A percentile compares a stretch with the other conserved stretches of the same genome.
Conservation (phyloP, 37 sponge, comb jelly and placozoan species). For the Chondrilla cf. caribensis region DNA sequence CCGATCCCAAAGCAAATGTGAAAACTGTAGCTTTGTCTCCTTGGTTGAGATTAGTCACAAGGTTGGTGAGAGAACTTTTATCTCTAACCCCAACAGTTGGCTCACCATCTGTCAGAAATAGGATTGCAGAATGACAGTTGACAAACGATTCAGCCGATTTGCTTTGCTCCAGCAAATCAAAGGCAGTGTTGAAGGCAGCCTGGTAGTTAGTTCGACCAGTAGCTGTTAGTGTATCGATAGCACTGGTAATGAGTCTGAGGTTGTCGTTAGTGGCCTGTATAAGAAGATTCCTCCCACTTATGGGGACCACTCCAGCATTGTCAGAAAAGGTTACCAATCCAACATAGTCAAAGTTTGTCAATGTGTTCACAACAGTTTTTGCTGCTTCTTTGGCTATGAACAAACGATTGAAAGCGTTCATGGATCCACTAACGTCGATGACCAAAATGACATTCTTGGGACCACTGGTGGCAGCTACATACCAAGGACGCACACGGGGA, state of each 20-base stretch:
- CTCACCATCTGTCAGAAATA: constrained; percentile 13
- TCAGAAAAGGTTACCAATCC: background rate
- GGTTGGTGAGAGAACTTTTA: background rate
- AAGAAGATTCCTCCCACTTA: background rate
- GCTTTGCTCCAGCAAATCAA: background rate
- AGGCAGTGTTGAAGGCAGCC: constrained; percentile 4
- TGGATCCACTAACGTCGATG: constrained; percentile 14
- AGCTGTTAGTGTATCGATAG: background rate
- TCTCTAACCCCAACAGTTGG: background rate
- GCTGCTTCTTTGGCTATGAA: background rate
- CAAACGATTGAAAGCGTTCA: background rate
- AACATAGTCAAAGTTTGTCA: constrained; percentile 8
- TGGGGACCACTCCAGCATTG: background rate
- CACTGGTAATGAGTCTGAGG: background rate
- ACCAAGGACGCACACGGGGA: constrained; percentile 46
- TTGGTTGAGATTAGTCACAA: background rate
- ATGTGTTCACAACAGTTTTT: background rate
- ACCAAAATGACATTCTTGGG: constrained; percentile 33
- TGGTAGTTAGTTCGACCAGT: constrained; percentile 2
- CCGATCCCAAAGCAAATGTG: constrained; percentile 7
- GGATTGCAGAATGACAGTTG: background rate
- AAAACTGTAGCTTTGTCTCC: background rate
- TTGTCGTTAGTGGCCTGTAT: background rate
- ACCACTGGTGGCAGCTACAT: constrained; percentile 38
- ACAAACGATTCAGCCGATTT: background rate